Conservation (phyloP, 1,140 invertebrate species). For the Ceratitis capitata region DNA sequence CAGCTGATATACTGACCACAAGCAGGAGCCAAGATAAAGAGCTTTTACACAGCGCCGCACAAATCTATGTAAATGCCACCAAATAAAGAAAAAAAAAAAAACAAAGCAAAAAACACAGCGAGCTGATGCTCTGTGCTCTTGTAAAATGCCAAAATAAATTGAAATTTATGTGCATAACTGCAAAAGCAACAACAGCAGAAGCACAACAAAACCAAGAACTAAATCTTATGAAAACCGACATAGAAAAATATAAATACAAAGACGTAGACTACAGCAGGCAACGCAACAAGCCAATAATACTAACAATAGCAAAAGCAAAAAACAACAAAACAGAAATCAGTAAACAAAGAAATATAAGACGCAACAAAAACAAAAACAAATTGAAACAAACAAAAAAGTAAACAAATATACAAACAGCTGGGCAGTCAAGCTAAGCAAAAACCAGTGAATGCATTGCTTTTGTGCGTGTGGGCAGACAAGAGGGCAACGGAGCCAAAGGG, state of each 20-base stretch:
- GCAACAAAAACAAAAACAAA: not conserved
- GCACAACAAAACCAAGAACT: not conserved
- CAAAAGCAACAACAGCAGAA: not conserved
- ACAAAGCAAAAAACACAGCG: not conserved
- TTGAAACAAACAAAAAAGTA: not conserved
- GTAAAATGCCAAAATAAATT: conserved; percentile 5
- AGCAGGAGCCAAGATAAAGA: not conserved
- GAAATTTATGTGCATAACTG: conserved; percentile 15
- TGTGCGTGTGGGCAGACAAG: not conserved
- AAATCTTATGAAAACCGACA: no score
- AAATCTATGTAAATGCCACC: not conserved
- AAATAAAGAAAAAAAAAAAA: not conserved
- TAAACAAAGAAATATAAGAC: not conserved
- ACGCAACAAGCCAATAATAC: conserved; percentile 6
- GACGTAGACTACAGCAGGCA: not conserved
- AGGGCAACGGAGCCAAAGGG: not conserved
- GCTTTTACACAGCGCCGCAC: not conserved
- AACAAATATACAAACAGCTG: not conserved
- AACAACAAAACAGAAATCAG: no score
- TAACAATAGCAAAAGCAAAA: conserved; percentile 3
- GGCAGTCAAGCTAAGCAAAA: not conserved
- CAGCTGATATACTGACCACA: not conserved
- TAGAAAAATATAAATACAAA: not conserved
- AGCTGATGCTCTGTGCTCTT: not conserved
- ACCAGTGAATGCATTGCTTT: not conserved